Percentiles rank a stretch among this genome's conserved stretches.
Conservation (phyloP, 92 coral and sea anemone genomes). For the Palythoa grandiflora region DNA sequence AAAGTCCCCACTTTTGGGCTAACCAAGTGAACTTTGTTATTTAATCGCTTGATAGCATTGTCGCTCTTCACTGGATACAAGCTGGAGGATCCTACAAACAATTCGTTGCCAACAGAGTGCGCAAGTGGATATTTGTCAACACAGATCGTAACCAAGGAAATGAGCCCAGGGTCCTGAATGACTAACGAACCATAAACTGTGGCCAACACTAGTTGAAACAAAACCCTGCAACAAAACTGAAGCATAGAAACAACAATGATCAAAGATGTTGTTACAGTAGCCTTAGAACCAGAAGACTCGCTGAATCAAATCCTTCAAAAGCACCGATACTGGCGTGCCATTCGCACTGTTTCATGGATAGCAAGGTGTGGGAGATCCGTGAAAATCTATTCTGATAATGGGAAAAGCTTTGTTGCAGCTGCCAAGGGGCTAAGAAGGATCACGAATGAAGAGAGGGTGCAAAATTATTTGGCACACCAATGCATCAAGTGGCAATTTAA, state of each 20-base stretch:
- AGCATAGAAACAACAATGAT: constrained; percentile 38
- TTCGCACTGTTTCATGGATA: background rate
- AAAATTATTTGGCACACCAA: constrained; percentile 32
- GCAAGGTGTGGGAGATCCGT: constrained; percentile 9
- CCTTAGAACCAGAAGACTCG: too few relatives aligned
- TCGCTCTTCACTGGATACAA: constrained; percentile 49
- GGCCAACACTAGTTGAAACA: constrained; percentile 27
- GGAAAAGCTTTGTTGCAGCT: constrained; percentile 47
- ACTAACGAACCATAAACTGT: constrained; percentile 34
- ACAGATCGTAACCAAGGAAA: constrained; percentile 46
- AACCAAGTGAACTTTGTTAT: constrained; percentile 40
- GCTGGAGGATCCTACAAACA: constrained; percentile 45
- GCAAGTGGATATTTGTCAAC: constrained; percentile 52
- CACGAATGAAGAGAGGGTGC: constrained; percentile 54
- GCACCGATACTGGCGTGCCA: too few relatives aligned
- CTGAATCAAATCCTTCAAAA: too few relatives aligned
- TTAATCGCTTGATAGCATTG: constrained; percentile 54
- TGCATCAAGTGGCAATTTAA: background rate
- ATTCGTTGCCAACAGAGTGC: constrained; percentile 58
- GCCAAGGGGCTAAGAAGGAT: constrained; percentile 50
- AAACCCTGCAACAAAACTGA: constrained; percentile 33
- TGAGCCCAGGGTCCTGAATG: constrained; percentile 34
- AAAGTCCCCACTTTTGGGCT: constrained; percentile 9
- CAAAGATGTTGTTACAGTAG: constrained; percentile 30
- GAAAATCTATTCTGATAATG: constrained; percentile 29